These are phyloP conservation scores for Austrolebias charrua DNA, from an alignment of 2,797 vertebrate genomes.

Conservation along the genomic window DNA sequence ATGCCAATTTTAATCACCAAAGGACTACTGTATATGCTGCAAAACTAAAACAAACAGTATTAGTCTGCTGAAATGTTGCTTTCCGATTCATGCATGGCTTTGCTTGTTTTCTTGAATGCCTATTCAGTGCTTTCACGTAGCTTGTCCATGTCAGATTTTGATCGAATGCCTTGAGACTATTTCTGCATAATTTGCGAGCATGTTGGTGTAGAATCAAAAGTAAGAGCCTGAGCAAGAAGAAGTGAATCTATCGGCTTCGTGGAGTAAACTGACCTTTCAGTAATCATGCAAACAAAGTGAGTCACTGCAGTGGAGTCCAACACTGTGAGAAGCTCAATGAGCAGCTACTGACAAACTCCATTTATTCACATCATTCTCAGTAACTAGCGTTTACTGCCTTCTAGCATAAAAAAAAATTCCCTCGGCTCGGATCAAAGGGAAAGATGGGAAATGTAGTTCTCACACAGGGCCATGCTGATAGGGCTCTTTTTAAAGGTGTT, in stretches of 20 bases:
- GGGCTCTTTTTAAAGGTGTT: constrained; percentile 67
- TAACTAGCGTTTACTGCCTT: constrained; percentile 29
- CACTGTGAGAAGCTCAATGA: constrained; percentile 52
- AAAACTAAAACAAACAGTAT: constrained; percentile 36
- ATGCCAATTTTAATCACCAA: constrained; percentile 44
- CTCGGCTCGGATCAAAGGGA: constrained; percentile 68
- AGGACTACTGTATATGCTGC: constrained; percentile 40
- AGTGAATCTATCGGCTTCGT: constrained; percentile 56
- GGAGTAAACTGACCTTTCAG: constrained; percentile 71
- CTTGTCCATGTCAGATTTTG: constrained; percentile 51
- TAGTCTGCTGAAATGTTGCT: not conserved
- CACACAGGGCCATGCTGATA: constrained; percentile 65
- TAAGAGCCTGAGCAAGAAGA: constrained; percentile 33
- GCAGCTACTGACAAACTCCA: constrained; percentile 60
- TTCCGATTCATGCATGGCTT: constrained; percentile 22
- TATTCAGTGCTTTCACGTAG: constrained; percentile 37
- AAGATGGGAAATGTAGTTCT: constrained; percentile 78
- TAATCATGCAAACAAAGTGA: constrained; percentile 74
- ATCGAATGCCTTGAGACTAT: constrained; percentile 45
- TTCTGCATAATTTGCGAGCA: constrained; percentile 58
- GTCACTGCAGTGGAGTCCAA: constrained; percentile 46
- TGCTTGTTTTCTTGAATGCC: constrained; percentile 37
- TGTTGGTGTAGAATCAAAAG: constrained; percentile 40
- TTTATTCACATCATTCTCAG: constrained; percentile 52
- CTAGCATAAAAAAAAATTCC: constrained; percentile 36